phyloP scores from a whole-genome alignment of 2,888 invertebrate species.

The Eupithecia abbreviata region DNA sequence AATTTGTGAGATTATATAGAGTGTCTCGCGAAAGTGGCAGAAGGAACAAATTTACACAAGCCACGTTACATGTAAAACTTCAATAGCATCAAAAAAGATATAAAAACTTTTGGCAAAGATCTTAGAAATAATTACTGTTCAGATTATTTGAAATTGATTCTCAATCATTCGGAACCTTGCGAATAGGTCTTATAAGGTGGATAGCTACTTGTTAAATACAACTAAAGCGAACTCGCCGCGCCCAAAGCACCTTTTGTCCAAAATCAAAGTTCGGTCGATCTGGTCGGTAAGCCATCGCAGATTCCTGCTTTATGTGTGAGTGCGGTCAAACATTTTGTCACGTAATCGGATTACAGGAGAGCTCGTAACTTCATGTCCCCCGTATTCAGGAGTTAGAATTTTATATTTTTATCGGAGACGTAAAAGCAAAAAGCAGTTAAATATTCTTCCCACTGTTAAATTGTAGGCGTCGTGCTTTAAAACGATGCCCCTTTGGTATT shows the following conservation, averaged over 20 bases:
- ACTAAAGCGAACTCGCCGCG: background rate
- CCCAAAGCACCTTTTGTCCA: background rate
- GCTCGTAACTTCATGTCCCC: conserved; percentile 53
- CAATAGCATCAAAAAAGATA: background rate
- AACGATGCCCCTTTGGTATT: conserved; percentile 9
- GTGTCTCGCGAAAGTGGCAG: conserved; percentile 51
- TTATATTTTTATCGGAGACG: conserved; percentile 45
- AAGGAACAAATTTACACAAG: conserved; percentile 27
- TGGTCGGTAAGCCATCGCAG: background rate
- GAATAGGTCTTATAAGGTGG: background rate
- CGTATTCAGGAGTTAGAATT: conserved; percentile 46
- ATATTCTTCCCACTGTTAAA: conserved; percentile 31
- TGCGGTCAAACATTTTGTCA: conserved; percentile 57
- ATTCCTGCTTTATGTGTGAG: conserved; percentile 16
- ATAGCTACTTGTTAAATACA: background rate
- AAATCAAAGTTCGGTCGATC: background rate
- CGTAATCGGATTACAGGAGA: conserved; percentile 66
- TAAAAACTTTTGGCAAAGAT: background rate
- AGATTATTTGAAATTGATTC: background rate
- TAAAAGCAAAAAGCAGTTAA: conserved; percentile 33
- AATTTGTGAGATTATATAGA: conserved; percentile 60
- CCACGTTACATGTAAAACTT: background rate
- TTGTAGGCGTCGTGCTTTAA: conserved; percentile 19
- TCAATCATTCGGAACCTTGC: background rate
- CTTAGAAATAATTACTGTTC: background rate